Conservation (phyloP, 2,797 vertebrate species). For the Chloroceryle inda region DNA sequence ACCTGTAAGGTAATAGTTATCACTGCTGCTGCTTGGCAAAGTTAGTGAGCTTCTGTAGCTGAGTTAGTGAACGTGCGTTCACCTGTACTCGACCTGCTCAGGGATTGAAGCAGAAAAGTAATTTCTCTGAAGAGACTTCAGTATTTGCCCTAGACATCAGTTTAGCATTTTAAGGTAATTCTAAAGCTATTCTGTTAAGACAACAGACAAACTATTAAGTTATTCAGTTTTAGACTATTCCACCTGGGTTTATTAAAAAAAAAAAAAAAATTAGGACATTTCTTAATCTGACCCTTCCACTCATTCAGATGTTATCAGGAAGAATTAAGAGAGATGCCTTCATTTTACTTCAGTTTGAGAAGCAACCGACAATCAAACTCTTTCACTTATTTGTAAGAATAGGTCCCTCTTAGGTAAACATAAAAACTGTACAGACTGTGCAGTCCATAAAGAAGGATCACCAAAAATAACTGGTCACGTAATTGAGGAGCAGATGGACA, state of each 20-base stretch:
- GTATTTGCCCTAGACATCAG: background rate
- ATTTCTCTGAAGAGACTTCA: background rate
- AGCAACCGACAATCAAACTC: background rate
- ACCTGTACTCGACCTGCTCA: background rate
- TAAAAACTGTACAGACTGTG: background rate
- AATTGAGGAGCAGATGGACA: accelerated
- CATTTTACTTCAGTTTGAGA: background rate
- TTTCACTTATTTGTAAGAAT: background rate
- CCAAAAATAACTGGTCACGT: background rate
- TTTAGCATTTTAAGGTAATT: background rate
- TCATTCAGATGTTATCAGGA: background rate
- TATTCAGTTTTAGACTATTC: background rate
- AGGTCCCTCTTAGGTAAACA: background rate
- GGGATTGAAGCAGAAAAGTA: background rate
- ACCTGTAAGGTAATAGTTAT: background rate
- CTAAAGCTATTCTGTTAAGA: background rate
- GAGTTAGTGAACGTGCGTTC: background rate
- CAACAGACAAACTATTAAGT: background rate
- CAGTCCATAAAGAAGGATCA: background rate
- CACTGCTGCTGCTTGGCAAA: background rate
- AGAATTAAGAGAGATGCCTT: background rate
- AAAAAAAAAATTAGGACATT: accelerated
- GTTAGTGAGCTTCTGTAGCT: background rate
- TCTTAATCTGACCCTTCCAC: background rate
- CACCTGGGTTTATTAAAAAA: background rate